Evolutionary conservation across 2,113 vertebrate species (phyloP), one percentile per base, ranked within the genome.

Genomic region (Dicaeum eximium): DNA sequence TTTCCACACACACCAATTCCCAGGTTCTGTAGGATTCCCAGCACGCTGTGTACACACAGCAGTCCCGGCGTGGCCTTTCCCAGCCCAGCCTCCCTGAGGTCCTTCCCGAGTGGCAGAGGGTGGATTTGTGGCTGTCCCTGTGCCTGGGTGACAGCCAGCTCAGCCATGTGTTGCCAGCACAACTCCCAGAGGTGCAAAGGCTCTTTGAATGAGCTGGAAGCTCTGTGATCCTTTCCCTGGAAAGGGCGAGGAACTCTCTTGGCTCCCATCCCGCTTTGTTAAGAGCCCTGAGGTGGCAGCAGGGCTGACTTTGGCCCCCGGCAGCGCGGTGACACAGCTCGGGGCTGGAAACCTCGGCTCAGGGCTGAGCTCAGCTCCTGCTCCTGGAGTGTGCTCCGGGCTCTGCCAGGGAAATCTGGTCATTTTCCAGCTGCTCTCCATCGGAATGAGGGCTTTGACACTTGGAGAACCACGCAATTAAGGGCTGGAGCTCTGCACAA

Each of bases 371-470:
- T 80, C 89, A 54, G 66, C 65, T 56, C 27, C 23, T 1, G 15
- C 82, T 95, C 88, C 80, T 93, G 50, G 60, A 94, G 88, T 23
- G 50, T 2, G 1, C 71, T 27, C 20, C 1, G 8, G 88, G 87
- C 67, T 80, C 88, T 94, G 92, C 95, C 94, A 83, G 92, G 88
- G 90, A 93, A 90, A 74, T 13, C 51, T 25, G 45, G 53, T 62
- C 57, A 20, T 71, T 95, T 83, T 96, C 95, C 95, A 95, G 90
- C 94, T 90, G 75, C 65, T 92, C 88, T 92, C 75, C 93, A 17
- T 90, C 28, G 89, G 93, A 96, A 90, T 90, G 93, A 92, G 90
- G 88, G 88, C 92, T 94, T 53, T 38, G 94, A 86, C 82, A 75
- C 90, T 56, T 14, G 92, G 92, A 61, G 92, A 96, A 61, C 79